Evolutionary conservation across 2,888 invertebrate species (phyloP), one percentile per base, ranked within the genome.

Genomic region (Volucella zonaria): DNA sequence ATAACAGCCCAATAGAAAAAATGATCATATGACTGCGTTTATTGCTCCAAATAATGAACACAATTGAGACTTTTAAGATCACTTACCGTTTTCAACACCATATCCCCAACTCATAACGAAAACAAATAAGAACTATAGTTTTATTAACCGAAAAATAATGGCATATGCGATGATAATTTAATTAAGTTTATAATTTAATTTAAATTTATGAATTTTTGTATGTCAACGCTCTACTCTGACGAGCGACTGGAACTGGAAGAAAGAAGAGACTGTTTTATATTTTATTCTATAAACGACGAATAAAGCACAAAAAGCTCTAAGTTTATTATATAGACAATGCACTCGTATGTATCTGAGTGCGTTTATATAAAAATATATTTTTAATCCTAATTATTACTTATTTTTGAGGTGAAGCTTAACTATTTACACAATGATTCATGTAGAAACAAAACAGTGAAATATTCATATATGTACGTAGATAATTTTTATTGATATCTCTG

Each of bases 21-120:
- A 14, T 23, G 78, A 78, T 82, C 82, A 82, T 82, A 74, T 82
- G 82, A 82, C 74, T 15, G 14, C 62, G 58, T 59, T 52, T 42
- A n/a, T 14, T 38, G 18, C 10, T 49, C 31, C 49, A 31, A 9
- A 47, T 45, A 47, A 40, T 31, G 68, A 15, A 56, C 23, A 51
- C 12, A 52, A 51, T 77, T 77, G 54, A 61, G 61, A 77, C 71
- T 58, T 54, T 11, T 64, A 2, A 58, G 75, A 80, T 71, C 59
- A 71, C 83, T 76, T 67, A 85, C 83, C 83, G 67, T 85, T 85
- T 61, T 80, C 76, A 62, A 47, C 43, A 42, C 71, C 76, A 52
- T 85, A 85, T 67, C 83, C 83, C 83, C 83, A 85, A 76, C 80
- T 85, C 83, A 85, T 85, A 51, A 67, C 45, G 58, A 51, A 31